A percentile compares a stretch with the other conserved stretches of the same genome.
phyloP scores from a whole-genome alignment of 2,888 invertebrate genomes.

The Pyrgus malvae region DNA sequence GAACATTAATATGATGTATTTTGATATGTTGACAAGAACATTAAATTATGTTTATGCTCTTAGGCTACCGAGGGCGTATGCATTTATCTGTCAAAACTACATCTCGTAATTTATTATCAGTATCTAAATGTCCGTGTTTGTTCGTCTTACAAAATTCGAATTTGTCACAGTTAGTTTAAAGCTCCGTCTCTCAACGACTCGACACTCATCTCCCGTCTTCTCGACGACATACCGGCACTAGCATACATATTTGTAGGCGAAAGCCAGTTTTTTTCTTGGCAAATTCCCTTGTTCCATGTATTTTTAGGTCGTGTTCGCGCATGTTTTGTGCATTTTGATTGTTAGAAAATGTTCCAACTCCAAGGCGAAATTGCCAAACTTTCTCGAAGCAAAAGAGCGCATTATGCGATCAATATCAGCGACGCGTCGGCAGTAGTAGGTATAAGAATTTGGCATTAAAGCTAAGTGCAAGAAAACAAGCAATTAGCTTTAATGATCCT shows the following conservation, averaged over 20 bases:
- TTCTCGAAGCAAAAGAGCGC: not conserved
- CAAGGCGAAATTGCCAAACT: slow-evolving; percentile 2
- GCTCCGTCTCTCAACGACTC: slow-evolving; percentile 26
- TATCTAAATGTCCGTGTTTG: slow-evolving; percentile 2
- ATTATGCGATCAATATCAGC: too few relatives aligned
- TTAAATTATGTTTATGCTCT: too few relatives aligned
- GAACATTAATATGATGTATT: too few relatives aligned
- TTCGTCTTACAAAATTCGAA: slow-evolving; percentile 2
- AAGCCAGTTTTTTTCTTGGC: slow-evolving; percentile 41
- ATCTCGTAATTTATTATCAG: too few relatives aligned
- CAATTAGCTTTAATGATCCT: too few relatives aligned
- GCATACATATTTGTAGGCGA: slow-evolving; percentile 29
- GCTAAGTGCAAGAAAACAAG: too few relatives aligned
- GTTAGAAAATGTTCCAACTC: slow-evolving; percentile 27
- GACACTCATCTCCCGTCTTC: slow-evolving; percentile 28
- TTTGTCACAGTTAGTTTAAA: slow-evolving; percentile 24
- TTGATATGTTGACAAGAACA: too few relatives aligned
- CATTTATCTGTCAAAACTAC: too few relatives aligned
- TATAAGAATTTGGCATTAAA: too few relatives aligned
- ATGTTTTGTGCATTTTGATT: slow-evolving; percentile 36
- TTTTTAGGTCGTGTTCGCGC: slow-evolving; percentile 37
- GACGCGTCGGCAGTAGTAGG: too few relatives aligned
- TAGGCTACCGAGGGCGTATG: too few relatives aligned
- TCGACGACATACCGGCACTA: slow-evolving; percentile 27
- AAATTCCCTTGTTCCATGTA: slow-evolving; percentile 40